phyloP scores from a whole-genome alignment of 92 coral and sea anemone species.

The Anthopleura xanthogrammica region DNA sequence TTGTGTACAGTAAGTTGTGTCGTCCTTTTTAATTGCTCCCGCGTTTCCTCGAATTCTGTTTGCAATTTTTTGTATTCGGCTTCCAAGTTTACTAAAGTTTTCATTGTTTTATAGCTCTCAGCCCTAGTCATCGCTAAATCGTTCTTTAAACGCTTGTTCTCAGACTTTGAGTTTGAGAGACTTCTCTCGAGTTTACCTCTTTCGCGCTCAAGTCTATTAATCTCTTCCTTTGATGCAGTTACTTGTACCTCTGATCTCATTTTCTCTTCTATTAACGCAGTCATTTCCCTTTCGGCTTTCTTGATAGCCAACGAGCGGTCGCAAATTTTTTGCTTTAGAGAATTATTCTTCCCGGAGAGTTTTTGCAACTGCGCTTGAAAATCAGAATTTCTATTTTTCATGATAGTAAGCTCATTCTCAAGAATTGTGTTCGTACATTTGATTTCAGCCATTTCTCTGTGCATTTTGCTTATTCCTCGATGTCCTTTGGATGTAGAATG shows the following conservation, averaged over 20 bases:
- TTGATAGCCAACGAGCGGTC: conserved; percentile 62
- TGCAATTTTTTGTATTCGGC: conserved; percentile 75
- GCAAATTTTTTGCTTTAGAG: conserved; percentile 74
- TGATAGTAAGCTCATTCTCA: conserved; percentile 68
- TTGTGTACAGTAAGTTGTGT: conserved; percentile 5
- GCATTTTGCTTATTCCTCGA: conserved; percentile 63
- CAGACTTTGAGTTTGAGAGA: conserved; percentile 67
- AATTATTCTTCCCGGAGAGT: conserved; percentile 69
- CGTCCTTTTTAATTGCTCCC: conserved; percentile 27
- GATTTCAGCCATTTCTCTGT: conserved; percentile 76
- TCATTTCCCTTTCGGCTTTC: conserved; percentile 71
- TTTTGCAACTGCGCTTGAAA: conserved; percentile 76
- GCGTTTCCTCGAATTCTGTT: conserved; percentile 53
- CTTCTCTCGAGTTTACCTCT: conserved; percentile 73
- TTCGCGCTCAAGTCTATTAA: conserved; percentile 68
- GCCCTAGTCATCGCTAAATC: conserved; percentile 64
- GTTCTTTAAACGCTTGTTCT: conserved; percentile 70
- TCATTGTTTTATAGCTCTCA: conserved; percentile 78
- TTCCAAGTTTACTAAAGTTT: conserved; percentile 68
- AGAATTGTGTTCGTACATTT: conserved; percentile 77
- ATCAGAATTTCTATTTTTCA: conserved; percentile 72
- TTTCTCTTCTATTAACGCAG: conserved; percentile 58
- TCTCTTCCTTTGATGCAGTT: conserved; percentile 60
- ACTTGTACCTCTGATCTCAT: conserved; percentile 59
- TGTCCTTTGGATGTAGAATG: conserved; percentile 36